These are phyloP conservation scores for Pammene fasciana DNA, from an alignment of 2,888 invertebrate genomes.

Conservation along the genomic window DNA sequence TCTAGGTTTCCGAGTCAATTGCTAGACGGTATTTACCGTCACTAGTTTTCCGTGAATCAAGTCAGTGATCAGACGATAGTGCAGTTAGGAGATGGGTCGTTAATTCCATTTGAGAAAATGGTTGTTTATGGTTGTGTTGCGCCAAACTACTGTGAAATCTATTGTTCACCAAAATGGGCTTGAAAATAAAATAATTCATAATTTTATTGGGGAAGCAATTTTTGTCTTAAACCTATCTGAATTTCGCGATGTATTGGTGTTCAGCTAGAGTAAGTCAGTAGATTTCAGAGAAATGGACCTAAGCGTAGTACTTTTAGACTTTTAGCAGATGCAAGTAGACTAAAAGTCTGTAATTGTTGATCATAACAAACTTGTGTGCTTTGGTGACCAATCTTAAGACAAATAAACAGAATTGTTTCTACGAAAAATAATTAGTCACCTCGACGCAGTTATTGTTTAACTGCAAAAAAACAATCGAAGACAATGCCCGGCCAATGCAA, in stretches of 20 bases:
- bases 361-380: too few species aligned
- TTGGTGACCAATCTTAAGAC: too few species aligned
- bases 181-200: not conserved
- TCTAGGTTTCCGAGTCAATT: slow-evolving; percentile 30
- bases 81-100: not conserved
- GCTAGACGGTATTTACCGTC: slow-evolving; percentile 21
- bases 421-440: not conserved
- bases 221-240: too few species aligned
- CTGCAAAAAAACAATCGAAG: slow-evolving; percentile 16
- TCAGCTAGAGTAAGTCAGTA: too few species aligned
- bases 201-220: too few species aligned
- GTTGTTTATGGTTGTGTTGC: not conserved
- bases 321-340: too few species aligned
- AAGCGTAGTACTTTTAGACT: too few species aligned
- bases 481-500: slow-evolving; percentile 17
- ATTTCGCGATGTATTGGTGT: too few species aligned
- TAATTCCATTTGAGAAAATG: not conserved
- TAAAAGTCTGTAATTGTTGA: too few species aligned
- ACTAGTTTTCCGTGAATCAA: slow-evolving; percentile 26
- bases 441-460: not conserved
- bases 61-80: slow-evolving; percentile 23
- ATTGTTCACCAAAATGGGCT: not conserved
- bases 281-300: too few species aligned
- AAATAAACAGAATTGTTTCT: not conserved
- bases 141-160: not conserved